phyloP scores from a whole-genome alignment of 1,140 invertebrate species.

The Drosophila repletoides region DNA sequence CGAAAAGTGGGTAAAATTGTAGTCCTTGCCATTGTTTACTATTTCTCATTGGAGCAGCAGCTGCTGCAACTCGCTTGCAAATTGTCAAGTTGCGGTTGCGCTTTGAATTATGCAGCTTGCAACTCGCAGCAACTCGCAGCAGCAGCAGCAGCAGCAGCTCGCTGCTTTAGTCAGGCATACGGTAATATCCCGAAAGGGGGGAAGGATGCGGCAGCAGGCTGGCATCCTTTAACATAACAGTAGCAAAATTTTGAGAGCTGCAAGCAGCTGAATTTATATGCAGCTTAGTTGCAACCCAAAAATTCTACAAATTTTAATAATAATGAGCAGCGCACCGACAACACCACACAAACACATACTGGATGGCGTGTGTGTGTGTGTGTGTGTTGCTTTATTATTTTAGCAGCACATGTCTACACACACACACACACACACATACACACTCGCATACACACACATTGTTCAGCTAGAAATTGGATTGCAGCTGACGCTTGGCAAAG shows the following conservation, averaged over 20 bases:
- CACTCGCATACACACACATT: slow-evolving; percentile 42
- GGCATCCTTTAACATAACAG: slow-evolving; percentile 65
- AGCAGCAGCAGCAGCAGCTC: background rate
- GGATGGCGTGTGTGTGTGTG: background rate
- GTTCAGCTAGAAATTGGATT: slow-evolving; percentile 73
- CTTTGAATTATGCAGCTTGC: slow-evolving; percentile 70
- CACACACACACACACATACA: slow-evolving; percentile 21
- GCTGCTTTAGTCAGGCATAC: no score
- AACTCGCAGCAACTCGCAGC: no score
- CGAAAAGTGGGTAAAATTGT: slow-evolving; percentile 41
- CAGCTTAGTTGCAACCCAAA: slow-evolving; percentile 79
- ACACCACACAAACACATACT: background rate
- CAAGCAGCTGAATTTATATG: slow-evolving; percentile 74
- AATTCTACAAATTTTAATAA: slow-evolving; percentile 79
- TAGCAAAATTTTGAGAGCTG: slow-evolving; percentile 50
- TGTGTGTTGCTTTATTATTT: slow-evolving; percentile 75
- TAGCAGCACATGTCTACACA: slow-evolving; percentile 54
- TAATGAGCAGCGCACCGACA: slow-evolving; percentile 65
- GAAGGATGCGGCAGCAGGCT: slow-evolving; percentile 22
- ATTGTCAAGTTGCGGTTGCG: slow-evolving; percentile 79
- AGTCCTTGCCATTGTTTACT: slow-evolving; percentile 33
- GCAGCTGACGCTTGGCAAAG: slow-evolving; percentile 58
- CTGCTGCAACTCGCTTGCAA: slow-evolving; percentile 55
- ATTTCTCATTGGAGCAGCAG: slow-evolving; percentile 15
- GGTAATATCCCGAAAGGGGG: no score